Evolutionary conservation across 2,888 invertebrate genomes (phyloP).

Genomic region (Crocallis elinguaria): DNA sequence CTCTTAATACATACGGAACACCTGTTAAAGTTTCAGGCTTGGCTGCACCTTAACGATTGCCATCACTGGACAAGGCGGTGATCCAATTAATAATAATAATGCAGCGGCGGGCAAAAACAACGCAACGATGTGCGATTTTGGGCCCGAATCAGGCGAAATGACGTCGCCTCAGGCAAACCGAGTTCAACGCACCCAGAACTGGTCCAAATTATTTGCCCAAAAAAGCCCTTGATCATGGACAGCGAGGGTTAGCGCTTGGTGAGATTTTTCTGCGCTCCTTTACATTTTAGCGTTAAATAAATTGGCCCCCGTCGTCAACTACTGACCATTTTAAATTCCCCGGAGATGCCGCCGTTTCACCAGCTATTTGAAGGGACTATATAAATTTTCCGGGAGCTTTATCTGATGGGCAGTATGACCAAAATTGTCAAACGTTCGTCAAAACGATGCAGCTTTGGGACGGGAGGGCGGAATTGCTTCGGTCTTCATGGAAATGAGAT

Average conservation of each 20-base stretch:
- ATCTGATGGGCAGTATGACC: slow-evolving; percentile 15
- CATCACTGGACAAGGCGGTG: slow-evolving; percentile 65
- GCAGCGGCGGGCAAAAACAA: slow-evolving; percentile 70
- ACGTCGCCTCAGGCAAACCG: slow-evolving; percentile 57
- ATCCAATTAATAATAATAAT: slow-evolving; percentile 83
- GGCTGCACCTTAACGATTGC: slow-evolving; percentile 61
- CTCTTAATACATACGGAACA: slow-evolving; percentile 54
- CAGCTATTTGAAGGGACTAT: slow-evolving; percentile 11
- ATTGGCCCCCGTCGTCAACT: slow-evolving; percentile 20
- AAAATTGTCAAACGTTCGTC: slow-evolving; percentile 15
- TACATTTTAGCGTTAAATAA: slow-evolving; percentile 47
- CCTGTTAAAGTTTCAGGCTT: slow-evolving; percentile 41
- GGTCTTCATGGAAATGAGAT: slow-evolving; percentile 17
- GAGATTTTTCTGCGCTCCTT: slow-evolving; percentile 51
- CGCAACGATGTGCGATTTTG: slow-evolving; percentile 76
- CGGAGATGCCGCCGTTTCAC: slow-evolving; percentile 5
- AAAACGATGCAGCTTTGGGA: slow-evolving; percentile 1
- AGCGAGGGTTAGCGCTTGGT: slow-evolving; percentile 45
- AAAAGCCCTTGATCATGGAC: slow-evolving; percentile 63
- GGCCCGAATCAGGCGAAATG: slow-evolving; percentile 76
- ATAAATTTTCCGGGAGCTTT: slow-evolving; percentile 14
- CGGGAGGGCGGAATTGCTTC: not conserved
- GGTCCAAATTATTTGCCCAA: slow-evolving; percentile 76
- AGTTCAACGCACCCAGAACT: slow-evolving; percentile 65
- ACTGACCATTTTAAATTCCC: slow-evolving; percentile 15